Conservation (phyloP, 2,113 vertebrate genomes). For the Cyprinodon brontotheroides region DNA sequence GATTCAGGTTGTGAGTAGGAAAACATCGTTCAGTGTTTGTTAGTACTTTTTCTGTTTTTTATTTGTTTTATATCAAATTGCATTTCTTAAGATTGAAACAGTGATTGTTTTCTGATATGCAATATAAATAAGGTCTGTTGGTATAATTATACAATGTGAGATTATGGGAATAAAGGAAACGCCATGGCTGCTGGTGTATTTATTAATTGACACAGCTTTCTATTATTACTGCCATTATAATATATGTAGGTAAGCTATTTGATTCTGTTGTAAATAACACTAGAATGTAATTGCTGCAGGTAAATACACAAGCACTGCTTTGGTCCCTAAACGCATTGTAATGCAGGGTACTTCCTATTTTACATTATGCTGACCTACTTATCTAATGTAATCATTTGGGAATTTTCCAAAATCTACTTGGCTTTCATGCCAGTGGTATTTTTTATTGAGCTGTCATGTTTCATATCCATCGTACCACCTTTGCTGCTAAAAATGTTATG, state of each 20-base stretch:
- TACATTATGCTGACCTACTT: background rate
- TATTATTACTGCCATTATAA: background rate
- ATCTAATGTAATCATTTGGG: background rate
- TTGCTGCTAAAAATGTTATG: background rate
- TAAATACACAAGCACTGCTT: background rate
- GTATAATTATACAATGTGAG: background rate
- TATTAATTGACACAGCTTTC: background rate
- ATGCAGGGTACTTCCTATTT: background rate
- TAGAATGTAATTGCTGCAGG: background rate
- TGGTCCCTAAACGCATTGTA: background rate
- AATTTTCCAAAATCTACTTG: background rate
- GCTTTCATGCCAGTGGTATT: slow-evolving; percentile 4
- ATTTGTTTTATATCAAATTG: background rate
- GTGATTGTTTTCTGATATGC: background rate
- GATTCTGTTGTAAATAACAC: background rate
- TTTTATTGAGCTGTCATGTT: slow-evolving; percentile 1
- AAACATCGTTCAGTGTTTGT: background rate
- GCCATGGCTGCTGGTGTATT: background rate
- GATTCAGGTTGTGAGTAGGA: background rate
- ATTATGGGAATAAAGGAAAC: background rate
- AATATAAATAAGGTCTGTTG: background rate
- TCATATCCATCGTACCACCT: slow-evolving; percentile 5
- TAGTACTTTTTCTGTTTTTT: background rate
- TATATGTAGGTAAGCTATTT: background rate
- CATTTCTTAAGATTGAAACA: background rate